phyloP scores from a whole-genome alignment of 2,888 invertebrate species.

The Acanthococcus lagerstroemiae region DNA sequence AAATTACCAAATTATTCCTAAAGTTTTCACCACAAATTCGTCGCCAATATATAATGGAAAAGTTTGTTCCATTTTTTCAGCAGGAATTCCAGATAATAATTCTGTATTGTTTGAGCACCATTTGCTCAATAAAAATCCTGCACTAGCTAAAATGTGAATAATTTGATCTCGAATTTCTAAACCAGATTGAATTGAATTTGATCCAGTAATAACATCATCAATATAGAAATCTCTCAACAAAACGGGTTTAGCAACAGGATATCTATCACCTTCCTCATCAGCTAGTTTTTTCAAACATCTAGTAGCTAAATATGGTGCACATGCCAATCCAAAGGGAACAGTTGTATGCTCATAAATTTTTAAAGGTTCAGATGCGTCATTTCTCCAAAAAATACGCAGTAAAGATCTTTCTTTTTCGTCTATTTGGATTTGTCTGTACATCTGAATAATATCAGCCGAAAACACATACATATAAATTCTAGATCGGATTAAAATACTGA shows the following conservation, averaged over 20 bases:
- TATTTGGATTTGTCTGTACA: too few species aligned
- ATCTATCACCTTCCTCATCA: background rate
- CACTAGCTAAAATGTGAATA: background rate
- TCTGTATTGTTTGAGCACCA: background rate
- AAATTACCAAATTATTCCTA: background rate
- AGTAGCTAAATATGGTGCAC: background rate
- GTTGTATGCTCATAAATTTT: background rate
- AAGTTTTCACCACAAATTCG: background rate
- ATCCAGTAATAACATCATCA: too few species aligned
- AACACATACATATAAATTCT: too few species aligned
- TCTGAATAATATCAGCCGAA: too few species aligned
- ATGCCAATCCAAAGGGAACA: too few species aligned
- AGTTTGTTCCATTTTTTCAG: too few species aligned
- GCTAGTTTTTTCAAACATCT: background rate
- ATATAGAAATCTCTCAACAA: too few species aligned
- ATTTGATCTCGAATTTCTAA: slow-evolving; percentile 31
- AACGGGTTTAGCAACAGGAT: background rate
- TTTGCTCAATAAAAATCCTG: background rate
- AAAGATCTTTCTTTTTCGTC: too few species aligned
- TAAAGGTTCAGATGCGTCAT: background rate
- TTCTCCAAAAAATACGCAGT: too few species aligned
- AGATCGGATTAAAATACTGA: too few species aligned
- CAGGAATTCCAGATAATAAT: background rate
- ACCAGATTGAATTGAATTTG: too few species aligned
- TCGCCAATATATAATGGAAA: background rate